These are phyloP conservation scores for Belonocnema kinseyi DNA, from an alignment of 1,140 invertebrate genomes.

Conservation along the genomic window DNA sequence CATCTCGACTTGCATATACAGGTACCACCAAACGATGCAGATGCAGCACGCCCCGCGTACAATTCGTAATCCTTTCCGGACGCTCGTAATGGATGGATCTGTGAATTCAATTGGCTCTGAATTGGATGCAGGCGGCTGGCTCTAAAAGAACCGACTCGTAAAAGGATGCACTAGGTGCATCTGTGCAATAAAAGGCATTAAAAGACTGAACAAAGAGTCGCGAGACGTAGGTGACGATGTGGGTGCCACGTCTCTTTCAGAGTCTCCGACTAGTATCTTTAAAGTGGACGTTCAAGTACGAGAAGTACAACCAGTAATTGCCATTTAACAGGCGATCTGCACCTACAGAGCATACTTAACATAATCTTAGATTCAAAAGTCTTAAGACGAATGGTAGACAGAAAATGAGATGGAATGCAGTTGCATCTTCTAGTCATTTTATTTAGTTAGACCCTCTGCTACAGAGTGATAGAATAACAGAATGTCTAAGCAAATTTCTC, in stretches of 20 bases:
- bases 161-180: slow-evolving; percentile 56
- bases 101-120: slow-evolving; percentile 73
- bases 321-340: too few species aligned
- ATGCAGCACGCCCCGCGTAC: slow-evolving; percentile 68
- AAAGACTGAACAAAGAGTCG: slow-evolving; percentile 36
- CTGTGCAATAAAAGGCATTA: slow-evolving; percentile 38
- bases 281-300: neutral
- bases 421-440: too few species aligned
- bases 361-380: too few species aligned
- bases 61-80: slow-evolving; percentile 72
- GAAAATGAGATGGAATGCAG: too few species aligned
- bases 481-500: neutral
- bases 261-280: slow-evolving; percentile 14
- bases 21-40: slow-evolving; percentile 64
- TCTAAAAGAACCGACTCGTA: slow-evolving; percentile 54
- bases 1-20: slow-evolving; percentile 53
- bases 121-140: slow-evolving; percentile 56
- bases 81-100: slow-evolving; percentile 71
- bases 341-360: too few species aligned
- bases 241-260: slow-evolving; percentile 2
- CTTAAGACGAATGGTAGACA: too few species aligned
- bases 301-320: too few species aligned
- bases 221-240: slow-evolving; percentile 38
- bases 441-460: too few species aligned
- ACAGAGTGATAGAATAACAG: neutral